Base-by-base conservation (phyloP, 2,797 vertebrate genomes). In the Silurus lanzhouensis region DNA sequence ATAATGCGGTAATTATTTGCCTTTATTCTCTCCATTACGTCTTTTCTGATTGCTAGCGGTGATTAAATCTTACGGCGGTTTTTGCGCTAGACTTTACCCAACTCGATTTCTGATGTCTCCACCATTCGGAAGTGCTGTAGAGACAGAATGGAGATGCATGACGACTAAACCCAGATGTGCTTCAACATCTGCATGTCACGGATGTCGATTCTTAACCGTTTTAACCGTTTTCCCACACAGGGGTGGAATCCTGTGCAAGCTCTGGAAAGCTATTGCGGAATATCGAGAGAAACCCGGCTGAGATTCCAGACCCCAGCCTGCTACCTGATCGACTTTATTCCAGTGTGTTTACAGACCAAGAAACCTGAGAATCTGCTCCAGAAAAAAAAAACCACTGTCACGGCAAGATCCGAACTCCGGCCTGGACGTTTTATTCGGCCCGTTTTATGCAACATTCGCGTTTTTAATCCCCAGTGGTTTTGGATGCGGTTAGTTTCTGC, bases 181-280 rank as follows among this genome's bases (percentile, higher is more conserved):
- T 52, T 0, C 48, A 52, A 52, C 48, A 52, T 52, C 48, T 52
- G 48, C 48, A 52, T 52, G 31, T 38, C 31, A 3, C 48, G 48
- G 48, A 38, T 38, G 31, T 38, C 31, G 31, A 38, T 2, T 38
- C 31, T 38, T 38, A 38, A 38, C 31, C 38, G 4, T 38, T 38
- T 38, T 38, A 38, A 38, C 0, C 8, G 48, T 52, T 52, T 52
- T 10, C 44, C 10, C 19, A 48, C 87, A 31, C 95, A 99, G 98
- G 93, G 98, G 98, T 64, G 98, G 98, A 84, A 95, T 97, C 91
- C 94, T 99, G 79, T 99, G 98, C 92, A 96, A 95, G 0, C 94
- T 99, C 66, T 99, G 98, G 98, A 99, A 96, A 91, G 96, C 97
- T 90, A 98, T 99, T 92, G 92, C 90, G 55, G 96, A 98, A 90